Evolutionary conservation across 37 sponge, comb jelly and placozoan genomes (phyloP), one percentile per base, ranked within the genome.

Genomic region (Halichondria panicea): DNA sequence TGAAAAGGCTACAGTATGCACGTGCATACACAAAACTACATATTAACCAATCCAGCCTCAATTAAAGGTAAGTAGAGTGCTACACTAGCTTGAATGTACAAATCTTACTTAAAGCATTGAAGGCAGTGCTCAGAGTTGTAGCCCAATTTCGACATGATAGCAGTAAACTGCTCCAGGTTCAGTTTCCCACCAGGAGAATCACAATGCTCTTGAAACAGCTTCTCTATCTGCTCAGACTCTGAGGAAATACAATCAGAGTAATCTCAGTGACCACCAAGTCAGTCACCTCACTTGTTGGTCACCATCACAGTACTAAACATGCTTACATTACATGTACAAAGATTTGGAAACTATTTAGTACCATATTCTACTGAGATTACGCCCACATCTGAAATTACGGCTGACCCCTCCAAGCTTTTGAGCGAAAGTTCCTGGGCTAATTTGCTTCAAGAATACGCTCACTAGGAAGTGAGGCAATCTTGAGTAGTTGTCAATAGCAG

Each of bases 191-290:
- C 31, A 12, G 38, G 34, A 15, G 71, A 71, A 4, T 78, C 88
- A 88, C 88, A 88, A 0, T 30, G 55, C 22, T 24, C 39, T 38
- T 34, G n/a, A 70, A 81, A 88, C 68, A 71, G 68, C 30, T 77
- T 78, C 9, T 53, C 71, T 21, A 88, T 76, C 57, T 88, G 82
- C 0, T 55, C 58, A 67, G 77, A 46, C 68, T 88, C 88, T 88
- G 21, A 35, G 13, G 30, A 44, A 30, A 41, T 4, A 69, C 15
- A 4, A 69, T 21, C 21, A 64, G 19, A 9, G 9, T 60, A 9
- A 18, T 25, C 18, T n/a, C 62, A 27, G 27, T 15, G 28, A 24
- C 30, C 62, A 30, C 37, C 68, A 67, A 21, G 42, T 18, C 11
- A 36, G n/a, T 36, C 28, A 8, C 21, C 30, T n/a, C n/a, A n/a